A percentile compares a stretch with the other conserved stretches of the same genome.
Evolutionary conservation across 2,113 vertebrate genomes (phyloP).

Genomic region (Onychorhynchus coronatus): DNA sequence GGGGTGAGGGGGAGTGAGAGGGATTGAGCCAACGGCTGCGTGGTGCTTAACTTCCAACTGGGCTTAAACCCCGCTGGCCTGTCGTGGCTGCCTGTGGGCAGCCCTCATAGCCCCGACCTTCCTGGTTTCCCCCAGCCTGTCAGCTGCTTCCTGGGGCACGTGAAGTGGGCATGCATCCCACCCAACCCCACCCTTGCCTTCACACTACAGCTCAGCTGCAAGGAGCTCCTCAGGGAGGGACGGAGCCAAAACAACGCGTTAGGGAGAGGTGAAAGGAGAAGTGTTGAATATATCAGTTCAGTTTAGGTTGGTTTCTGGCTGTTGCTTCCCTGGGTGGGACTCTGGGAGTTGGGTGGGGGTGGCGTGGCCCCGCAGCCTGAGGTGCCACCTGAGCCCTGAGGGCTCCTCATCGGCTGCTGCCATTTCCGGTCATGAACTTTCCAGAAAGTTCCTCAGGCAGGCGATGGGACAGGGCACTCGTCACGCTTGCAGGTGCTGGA

Average conservation of each 20-base stretch:
- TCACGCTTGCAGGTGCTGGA: rapidly evolving
- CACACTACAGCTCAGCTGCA: rapidly evolving
- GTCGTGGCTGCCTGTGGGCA: rapidly evolving
- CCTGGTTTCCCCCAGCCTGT: not conserved
- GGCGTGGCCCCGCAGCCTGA: rapidly evolving
- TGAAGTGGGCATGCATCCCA: not conserved
- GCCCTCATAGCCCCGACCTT: rapidly evolving
- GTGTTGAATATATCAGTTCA: rapidly evolving
- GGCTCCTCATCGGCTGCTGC: not conserved
- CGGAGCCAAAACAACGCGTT: rapidly evolving
- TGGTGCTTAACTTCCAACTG: not conserved
- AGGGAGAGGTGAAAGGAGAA: rapidly evolving
- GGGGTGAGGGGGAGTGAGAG: not conserved
- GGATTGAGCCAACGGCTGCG: not conserved
- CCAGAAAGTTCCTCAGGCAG: not conserved
- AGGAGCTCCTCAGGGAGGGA: too few relatives aligned
- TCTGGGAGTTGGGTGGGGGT: rapidly evolving
- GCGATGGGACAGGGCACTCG: rapidly evolving
- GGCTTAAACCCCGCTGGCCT: not conserved
- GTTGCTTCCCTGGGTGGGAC: not conserved
- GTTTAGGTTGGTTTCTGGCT: not conserved
- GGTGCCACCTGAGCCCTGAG: rapidly evolving
- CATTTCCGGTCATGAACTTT: rapidly evolving
- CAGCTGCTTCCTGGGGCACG: not conserved
- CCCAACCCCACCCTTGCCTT: too few relatives aligned